These are phyloP conservation scores for Pantherophis vulpinus DNA, from an alignment of 2,797 vertebrate genomes.

Conservation along the genomic window DNA sequence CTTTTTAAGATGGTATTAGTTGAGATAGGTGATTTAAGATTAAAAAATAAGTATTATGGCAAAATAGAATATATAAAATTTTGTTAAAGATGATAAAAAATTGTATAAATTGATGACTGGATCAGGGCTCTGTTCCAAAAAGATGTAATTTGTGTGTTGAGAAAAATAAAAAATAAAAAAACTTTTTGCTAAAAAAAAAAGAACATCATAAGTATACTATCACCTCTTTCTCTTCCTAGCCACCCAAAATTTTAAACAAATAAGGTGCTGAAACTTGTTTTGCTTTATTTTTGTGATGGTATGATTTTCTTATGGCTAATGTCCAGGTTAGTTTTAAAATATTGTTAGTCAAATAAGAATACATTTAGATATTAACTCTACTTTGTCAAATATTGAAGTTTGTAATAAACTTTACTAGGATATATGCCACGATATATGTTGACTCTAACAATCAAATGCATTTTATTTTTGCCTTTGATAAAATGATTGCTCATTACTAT, in stretches of 20 bases:
- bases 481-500: conserved; percentile 26
- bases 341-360: conserved; percentile 35
- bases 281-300: neutral
- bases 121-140: too few species aligned
- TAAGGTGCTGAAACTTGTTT: conserved; percentile 26
- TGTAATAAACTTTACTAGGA: conserved; percentile 29
- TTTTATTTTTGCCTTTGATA: conserved; percentile 47
- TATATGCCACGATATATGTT: conserved; percentile 21
- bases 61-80: too few species aligned
- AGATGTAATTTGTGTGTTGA: too few species aligned
- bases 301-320: conserved; percentile 58
- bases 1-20: too few species aligned
- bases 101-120: too few species aligned
- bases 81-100: too few species aligned
- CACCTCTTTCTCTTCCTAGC: neutral
- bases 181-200: neutral
- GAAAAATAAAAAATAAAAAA: too few species aligned
- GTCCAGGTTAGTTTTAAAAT: conserved; percentile 58
- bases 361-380: conserved; percentile 43
- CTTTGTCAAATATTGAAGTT: conserved; percentile 32
- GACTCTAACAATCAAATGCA: conserved; percentile 27
- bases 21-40: too few species aligned
- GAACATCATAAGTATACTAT: neutral
- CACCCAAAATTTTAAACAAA: neutral
- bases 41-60: too few species aligned